phyloP scores from a whole-genome alignment of 2,888 invertebrate genomes.

The Hoplodrina blanda region DNA sequence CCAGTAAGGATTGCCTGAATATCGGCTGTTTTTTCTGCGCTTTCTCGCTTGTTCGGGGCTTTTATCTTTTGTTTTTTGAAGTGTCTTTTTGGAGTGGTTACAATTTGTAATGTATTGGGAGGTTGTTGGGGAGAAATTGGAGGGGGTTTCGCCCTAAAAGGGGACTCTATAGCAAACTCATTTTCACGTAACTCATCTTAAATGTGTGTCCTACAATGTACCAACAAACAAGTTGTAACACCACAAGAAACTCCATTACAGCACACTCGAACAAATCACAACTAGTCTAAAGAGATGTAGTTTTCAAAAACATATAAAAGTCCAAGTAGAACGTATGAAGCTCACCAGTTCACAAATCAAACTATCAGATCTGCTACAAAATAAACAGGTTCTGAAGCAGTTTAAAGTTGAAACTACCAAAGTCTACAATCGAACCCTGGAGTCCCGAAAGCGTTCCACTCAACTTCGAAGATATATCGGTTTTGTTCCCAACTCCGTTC shows the following conservation, averaged over 20 bases:
- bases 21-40: constrained; percentile 71
- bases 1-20: constrained; percentile 72
- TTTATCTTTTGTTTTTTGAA: constrained; percentile 57
- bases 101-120: constrained; percentile 10
- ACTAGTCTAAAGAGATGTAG: constrained; percentile 32
- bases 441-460: constrained; percentile 61
- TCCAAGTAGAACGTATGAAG: constrained; percentile 42
- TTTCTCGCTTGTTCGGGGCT: constrained; percentile 41
- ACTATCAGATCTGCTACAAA: constrained; percentile 62
- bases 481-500: constrained; percentile 80
- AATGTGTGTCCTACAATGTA: neutral
- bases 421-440: constrained; percentile 69
- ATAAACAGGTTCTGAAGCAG: constrained; percentile 69
- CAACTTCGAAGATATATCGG: constrained; percentile 80
- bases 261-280: constrained; percentile 18
- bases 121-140: neutral
- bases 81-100: constrained; percentile 59
- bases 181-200: neutral
- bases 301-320: constrained; percentile 51
- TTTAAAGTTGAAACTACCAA: constrained; percentile 76
- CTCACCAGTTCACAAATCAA: constrained; percentile 62
- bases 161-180: neutral
- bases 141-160: too few species aligned
- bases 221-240: constrained; percentile 3
- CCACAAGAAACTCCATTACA: constrained; percentile 17